A percentile compares a stretch with the other conserved stretches of the same genome.
phyloP scores from a whole-genome alignment of 1,140 invertebrate genomes.

The Halesus radiatus region DNA sequence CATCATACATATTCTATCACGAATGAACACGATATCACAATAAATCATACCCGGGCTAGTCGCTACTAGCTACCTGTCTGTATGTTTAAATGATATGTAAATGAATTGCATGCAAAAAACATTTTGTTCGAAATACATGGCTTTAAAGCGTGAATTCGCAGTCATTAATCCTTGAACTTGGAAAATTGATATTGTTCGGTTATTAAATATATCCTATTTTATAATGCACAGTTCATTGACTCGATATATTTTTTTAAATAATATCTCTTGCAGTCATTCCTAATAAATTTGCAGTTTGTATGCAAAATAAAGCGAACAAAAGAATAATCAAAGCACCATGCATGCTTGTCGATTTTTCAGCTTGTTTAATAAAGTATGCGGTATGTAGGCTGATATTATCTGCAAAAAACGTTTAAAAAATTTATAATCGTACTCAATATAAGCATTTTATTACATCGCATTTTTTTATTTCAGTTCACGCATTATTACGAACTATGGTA shows the following conservation, averaged over 20 bases:
- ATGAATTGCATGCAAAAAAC: constrained; percentile 22
- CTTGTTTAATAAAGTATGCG: too few species aligned
- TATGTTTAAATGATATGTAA: constrained; percentile 25
- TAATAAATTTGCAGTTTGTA: too few species aligned
- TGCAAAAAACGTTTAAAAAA: too few species aligned
- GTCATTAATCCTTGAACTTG: constrained; percentile 25
- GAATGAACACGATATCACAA: constrained; percentile 5
- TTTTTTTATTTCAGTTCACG: too few species aligned
- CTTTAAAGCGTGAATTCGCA: neutral
- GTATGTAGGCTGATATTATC: too few species aligned
- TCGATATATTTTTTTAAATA: neutral
- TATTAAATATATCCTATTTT: neutral
- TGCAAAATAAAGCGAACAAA: too few species aligned
- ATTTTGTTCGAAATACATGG: neutral
- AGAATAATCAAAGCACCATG: too few species aligned
- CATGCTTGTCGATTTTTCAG: too few species aligned
- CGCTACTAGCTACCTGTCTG: neutral
- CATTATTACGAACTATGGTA: too few species aligned
- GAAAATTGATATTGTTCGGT: neutral
- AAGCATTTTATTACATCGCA: too few species aligned
- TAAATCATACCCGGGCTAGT: constrained; percentile 10
- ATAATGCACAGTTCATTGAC: neutral
- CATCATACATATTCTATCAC: neutral
- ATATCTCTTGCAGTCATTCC: neutral
- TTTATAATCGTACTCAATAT: too few species aligned